These are phyloP conservation scores for Salvator merianae DNA, from an alignment of 2,113 vertebrate genomes.

Conservation along the genomic window DNA sequence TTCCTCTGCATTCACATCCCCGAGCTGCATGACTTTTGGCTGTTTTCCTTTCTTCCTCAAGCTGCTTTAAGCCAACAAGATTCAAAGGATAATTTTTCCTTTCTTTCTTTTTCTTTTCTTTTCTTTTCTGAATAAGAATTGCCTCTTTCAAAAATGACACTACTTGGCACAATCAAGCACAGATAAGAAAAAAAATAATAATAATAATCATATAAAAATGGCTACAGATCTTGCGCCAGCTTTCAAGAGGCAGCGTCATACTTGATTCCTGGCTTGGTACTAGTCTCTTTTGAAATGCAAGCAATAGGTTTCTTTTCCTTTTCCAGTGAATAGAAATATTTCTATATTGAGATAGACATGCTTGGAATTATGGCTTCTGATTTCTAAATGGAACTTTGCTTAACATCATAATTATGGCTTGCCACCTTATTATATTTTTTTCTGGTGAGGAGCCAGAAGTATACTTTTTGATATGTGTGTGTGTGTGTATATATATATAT, in stretches of 20 bases:
- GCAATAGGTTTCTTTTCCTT: not conserved
- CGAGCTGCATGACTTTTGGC: not conserved
- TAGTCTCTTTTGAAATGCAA: conserved; percentile 58
- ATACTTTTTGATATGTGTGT: conserved; percentile 61
- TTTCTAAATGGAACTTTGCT: conserved; percentile 72
- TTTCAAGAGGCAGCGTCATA: conserved; percentile 23
- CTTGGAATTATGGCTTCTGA: conserved; percentile 52
- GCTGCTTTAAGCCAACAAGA: conserved; percentile 26
- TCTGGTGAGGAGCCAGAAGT: conserved; percentile 71
- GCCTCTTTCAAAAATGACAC: conserved; percentile 39
- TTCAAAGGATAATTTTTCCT: conserved; percentile 34
- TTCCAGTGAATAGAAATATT: conserved; percentile 33
- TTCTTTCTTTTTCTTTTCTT: no score
- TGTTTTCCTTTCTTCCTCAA: conserved; percentile 2
- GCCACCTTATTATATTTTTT: conserved; percentile 51
- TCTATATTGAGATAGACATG: conserved; percentile 39
- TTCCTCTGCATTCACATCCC: conserved; percentile 27
- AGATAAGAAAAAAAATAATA: not conserved
- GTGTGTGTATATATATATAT: no score
- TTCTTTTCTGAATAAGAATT: conserved; percentile 41
- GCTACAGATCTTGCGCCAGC: conserved; percentile 8
- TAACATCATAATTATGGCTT: conserved; percentile 74
- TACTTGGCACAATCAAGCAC: conserved; percentile 41
- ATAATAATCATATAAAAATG: not conserved
- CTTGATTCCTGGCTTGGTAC: not conserved